Percentiles rank a stretch among this genome's conserved stretches.
Conservation (phyloP, 2,797 vertebrate genomes). For the Orientallactaga sibirica region DNA sequence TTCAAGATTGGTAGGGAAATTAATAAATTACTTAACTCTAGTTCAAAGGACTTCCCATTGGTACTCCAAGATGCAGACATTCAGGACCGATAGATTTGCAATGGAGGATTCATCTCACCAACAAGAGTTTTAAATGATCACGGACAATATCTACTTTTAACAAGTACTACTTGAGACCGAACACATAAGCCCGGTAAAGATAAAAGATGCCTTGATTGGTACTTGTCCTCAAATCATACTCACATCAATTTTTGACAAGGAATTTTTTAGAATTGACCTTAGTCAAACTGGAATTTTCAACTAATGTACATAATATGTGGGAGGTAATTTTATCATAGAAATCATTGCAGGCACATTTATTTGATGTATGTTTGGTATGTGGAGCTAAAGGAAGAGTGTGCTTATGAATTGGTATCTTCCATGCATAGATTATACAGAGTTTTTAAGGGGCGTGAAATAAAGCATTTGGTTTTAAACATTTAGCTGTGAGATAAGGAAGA, state of each 20-base stretch:
- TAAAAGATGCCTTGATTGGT: neutral
- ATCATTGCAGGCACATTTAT: neutral
- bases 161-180: neutral
- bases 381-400: neutral
- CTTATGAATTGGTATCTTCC: neutral
- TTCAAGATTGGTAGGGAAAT: neutral
- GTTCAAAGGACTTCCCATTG: neutral
- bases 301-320: neutral
- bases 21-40: neutral
- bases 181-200: neutral
- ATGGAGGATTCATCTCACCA: neutral
- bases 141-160: neutral
- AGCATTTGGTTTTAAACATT: slow-evolving; percentile 38
- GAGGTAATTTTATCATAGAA: slow-evolving; percentile 56
- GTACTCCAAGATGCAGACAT: neutral
- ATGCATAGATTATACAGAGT: neutral
- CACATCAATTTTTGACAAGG: neutral
- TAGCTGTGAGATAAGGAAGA: slow-evolving; percentile 4
- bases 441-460: slow-evolving; percentile 30
- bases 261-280: neutral
- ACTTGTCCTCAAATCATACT: neutral
- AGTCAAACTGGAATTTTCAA: neutral
- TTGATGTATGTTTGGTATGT: slow-evolving; percentile 9
- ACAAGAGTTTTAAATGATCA: neutral
- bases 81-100: neutral